These are phyloP conservation scores for Vannuccia rotundouncinata DNA, from an alignment of 2,888 invertebrate species.

Conservation along the genomic window DNA sequence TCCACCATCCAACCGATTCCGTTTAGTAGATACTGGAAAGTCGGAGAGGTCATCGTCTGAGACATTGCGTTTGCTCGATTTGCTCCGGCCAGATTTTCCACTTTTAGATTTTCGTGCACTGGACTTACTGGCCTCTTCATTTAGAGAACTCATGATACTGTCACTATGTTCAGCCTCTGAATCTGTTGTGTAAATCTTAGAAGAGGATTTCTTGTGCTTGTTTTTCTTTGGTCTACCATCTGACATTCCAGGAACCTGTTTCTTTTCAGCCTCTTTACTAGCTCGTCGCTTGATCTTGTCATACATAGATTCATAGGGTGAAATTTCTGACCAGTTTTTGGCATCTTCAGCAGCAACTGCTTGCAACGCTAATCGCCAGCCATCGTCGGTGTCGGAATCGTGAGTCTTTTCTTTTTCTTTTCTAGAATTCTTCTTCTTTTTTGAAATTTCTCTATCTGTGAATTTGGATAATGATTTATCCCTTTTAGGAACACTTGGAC, in stretches of 20 bases:
- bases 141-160: slow-evolving; percentile 3
- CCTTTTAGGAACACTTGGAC: neutral
- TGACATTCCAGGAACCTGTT: neutral
- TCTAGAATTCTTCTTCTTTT: neutral
- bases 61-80: neutral
- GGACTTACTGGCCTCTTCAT: neutral
- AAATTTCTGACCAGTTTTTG: neutral
- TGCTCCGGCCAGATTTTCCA: neutral
- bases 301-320: slow-evolving; percentile 34
- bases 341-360: neutral
- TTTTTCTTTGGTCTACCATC: slow-evolving; percentile 1
- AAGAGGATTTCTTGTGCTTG: neutral
- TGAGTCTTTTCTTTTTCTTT: neutral
- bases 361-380: neutral
- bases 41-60: neutral
- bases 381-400: neutral
- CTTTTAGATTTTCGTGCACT: slow-evolving; percentile 4
- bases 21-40: neutral
- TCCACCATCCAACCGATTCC: neutral
- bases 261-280: slow-evolving; percentile 31
- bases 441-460: neutral
- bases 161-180: slow-evolving; percentile 1
- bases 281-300: slow-evolving; percentile 33
- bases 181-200: neutral
- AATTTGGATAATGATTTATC: slow-evolving; percentile 5